Base-by-base conservation (phyloP, 2,113 vertebrate genomes). In the Nipponia nippon region DNA sequence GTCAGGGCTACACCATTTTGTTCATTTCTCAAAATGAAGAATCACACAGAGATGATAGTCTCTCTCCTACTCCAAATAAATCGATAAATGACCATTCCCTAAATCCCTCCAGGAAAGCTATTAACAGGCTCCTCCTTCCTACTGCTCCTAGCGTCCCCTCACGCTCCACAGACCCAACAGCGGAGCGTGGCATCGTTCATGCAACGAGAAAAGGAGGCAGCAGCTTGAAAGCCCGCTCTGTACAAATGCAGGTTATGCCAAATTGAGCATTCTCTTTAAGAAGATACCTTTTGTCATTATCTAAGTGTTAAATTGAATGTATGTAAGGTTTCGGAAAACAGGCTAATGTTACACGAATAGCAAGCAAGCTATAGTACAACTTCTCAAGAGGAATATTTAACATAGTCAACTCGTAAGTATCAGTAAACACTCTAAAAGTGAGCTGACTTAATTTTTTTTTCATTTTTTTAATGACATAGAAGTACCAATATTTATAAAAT, bases 181-280 rank as follows among this genome's bases (percentile, higher is more conserved):
- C 21, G 56, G 30, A 44, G 25, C 2, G 3, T 29, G 49, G 22
- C 32, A 67, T 32, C n/a, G 2, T 5, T 47, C 4, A 4, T 4
- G 23, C 21, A 27, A 52, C 0, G 1, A 32, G 10, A 46, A 86
- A 75, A 65, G 42, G 58, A 83, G 16, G 19, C 38, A 72, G 58
- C 34, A 62, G 55, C n/a, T 10, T 20, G 27, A 71, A 88, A 93
- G 81, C 4, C 34, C 3, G 1, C 40, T 26, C 70, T 42, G 40
- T 44, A 34, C 0, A 0, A 82, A 12, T 7, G 17, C 46, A 42
- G 38, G 20, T 30, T 62, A 14, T 5, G 1, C 49, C 21, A 40
- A 32, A 53, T 3, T 10, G 26, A 69, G 46, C 17, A 29, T 32
- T 75, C 27, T 58, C 34, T 66, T 46, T 49, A 70, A 62, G 13